phyloP scores from a whole-genome alignment of 1,140 invertebrate genomes.

The Orius insidiosus region DNA sequence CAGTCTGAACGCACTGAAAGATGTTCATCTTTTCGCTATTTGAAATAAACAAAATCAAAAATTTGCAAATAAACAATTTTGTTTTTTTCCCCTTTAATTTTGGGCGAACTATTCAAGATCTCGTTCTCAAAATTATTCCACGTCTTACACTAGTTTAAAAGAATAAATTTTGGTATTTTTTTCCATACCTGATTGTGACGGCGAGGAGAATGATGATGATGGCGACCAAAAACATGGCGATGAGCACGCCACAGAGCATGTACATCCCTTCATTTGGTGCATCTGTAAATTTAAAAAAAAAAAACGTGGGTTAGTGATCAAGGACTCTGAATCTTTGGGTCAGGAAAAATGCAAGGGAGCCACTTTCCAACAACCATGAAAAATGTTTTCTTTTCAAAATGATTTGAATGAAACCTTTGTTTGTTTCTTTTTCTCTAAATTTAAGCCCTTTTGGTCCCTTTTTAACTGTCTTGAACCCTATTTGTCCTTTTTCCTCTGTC shows the following conservation, averaged over 20 bases:
- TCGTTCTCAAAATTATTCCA: not conserved
- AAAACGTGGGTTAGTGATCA: too few relatives aligned
- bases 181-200: constrained; percentile 51
- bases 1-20: not conserved
- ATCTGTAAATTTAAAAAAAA: too few relatives aligned
- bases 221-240: constrained; percentile 58
- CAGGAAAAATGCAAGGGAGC: too few relatives aligned
- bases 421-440: too few relatives aligned
- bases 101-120: not conserved
- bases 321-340: too few relatives aligned
- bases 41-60: not conserved
- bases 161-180: not conserved
- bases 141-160: not conserved
- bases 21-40: not conserved
- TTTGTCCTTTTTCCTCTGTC: too few relatives aligned
- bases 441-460: too few relatives aligned
- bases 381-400: too few relatives aligned
- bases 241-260: constrained; percentile 60
- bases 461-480: too few relatives aligned
- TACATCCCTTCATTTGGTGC: constrained; percentile 54
- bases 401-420: too few relatives aligned
- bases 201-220: constrained; percentile 58
- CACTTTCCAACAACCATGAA: too few relatives aligned
- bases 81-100: not conserved
- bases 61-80: not conserved